Conservation (phyloP, 2,888 invertebrate genomes). For the Cordilura impudica region DNA sequence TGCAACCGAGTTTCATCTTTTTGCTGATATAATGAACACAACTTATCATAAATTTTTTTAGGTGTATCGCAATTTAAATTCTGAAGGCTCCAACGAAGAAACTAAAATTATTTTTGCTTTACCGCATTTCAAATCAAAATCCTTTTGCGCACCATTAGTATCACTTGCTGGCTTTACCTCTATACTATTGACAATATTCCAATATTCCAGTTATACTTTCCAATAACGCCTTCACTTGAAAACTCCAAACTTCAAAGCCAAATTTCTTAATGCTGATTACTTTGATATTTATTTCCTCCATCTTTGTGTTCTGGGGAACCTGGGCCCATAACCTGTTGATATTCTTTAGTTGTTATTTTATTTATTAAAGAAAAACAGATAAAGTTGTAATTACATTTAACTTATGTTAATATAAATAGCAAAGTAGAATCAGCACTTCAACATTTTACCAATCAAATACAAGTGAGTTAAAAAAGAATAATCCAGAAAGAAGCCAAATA, state of each 20-base stretch:
- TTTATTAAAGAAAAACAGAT: no score
- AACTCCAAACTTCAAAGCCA: slow-evolving; percentile 33
- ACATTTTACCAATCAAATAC: no score
- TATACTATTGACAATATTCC: slow-evolving; percentile 21
- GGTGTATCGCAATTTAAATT: background rate
- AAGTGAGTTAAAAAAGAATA: no score
- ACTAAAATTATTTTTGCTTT: slow-evolving; percentile 15
- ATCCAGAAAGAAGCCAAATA: no score
- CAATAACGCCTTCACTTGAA: slow-evolving; percentile 23
- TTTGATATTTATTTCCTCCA: no score
- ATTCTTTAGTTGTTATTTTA: no score
- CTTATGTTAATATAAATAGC: no score
- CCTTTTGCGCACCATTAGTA: background rate
- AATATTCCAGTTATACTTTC: slow-evolving; percentile 27
- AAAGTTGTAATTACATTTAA: no score
- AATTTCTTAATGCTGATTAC: no score
- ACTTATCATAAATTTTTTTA: background rate
- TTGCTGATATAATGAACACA: slow-evolving; percentile 13
- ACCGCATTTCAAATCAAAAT: background rate
- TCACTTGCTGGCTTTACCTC: background rate
- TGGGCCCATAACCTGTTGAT: slow-evolving; percentile 32
- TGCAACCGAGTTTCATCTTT: background rate
- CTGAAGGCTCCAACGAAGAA: slow-evolving; percentile 16
- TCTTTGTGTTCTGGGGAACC: background rate
- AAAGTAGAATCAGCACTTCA: no score